phyloP scores from a whole-genome alignment of 2,888 invertebrate species.

The Diaperis boleti region DNA sequence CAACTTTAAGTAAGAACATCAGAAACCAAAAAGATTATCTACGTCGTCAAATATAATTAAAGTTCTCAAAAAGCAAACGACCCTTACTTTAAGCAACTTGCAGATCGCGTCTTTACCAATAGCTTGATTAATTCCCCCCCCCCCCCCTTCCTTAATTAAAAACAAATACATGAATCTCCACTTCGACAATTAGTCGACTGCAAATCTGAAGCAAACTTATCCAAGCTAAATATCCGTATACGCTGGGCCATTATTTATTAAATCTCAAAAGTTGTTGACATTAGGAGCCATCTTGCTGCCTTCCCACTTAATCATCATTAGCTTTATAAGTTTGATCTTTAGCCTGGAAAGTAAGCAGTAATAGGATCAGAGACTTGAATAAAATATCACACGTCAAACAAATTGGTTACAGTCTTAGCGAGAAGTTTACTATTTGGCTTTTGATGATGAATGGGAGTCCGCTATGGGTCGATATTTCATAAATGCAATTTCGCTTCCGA shows the following conservation, averaged over 20 bases:
- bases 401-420: slow-evolving; percentile 3
- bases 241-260: slow-evolving; percentile 20
- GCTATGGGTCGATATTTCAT: slow-evolving; percentile 15
- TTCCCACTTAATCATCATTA: slow-evolving; percentile 23
- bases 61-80: neutral
- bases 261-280: slow-evolving; percentile 11
- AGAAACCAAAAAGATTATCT: no score
- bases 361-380: slow-evolving; percentile 17
- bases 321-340: slow-evolving; percentile 23
- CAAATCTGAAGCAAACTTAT: neutral
- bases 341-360: slow-evolving; percentile 14
- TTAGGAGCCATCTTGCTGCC: slow-evolving; percentile 6
- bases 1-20: no score
- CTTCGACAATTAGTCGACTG: slow-evolving; percentile 1
- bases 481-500: slow-evolving; percentile 13
- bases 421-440: slow-evolving; percentile 18
- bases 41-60: no score
- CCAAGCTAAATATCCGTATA: neutral
- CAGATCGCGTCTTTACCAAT: neutral
- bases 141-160: neutral
- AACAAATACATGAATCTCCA: neutral
- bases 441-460: slow-evolving; percentile 12
- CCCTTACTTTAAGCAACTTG: neutral
- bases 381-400: slow-evolving; percentile 25
- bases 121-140: neutral